Percentiles rank a stretch among this genome's conserved stretches.
phyloP scores from a whole-genome alignment of 23 tunicate species.

The Styela clava region DNA sequence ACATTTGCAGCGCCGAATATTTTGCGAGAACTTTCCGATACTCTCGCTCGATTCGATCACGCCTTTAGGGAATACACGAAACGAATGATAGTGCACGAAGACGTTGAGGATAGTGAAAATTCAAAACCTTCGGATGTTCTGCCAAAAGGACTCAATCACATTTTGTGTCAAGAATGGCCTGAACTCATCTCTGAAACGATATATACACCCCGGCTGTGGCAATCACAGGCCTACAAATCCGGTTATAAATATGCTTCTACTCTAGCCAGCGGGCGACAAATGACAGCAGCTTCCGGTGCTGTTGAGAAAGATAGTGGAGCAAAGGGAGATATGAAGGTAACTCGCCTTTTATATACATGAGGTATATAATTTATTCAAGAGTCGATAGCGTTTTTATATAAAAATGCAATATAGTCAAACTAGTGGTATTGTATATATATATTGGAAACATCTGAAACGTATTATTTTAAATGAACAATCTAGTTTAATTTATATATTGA shows the following conservation, averaged over 20 bases:
- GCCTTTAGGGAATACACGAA: slow-evolving; percentile 54
- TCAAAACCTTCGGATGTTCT: slow-evolving; percentile 48
- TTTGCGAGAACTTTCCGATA: slow-evolving; percentile 74
- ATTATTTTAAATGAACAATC: no score
- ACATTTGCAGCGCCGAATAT: slow-evolving; percentile 93
- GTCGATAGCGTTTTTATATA: no score
- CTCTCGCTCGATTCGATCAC: slow-evolving; percentile 33
- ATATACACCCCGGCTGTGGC: slow-evolving; percentile 73
- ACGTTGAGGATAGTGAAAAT: slow-evolving; percentile 42
- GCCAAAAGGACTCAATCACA: slow-evolving; percentile 48
- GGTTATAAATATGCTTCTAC: slow-evolving; percentile 45
- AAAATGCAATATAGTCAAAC: no score
- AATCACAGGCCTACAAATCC: slow-evolving; percentile 55
- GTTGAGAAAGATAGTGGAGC: slow-evolving; percentile 14
- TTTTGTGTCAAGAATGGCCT: slow-evolving; percentile 68
- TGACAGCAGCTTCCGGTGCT: background rate
- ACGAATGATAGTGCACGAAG: slow-evolving; percentile 49
- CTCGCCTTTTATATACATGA: background rate
- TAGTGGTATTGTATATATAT: no score
- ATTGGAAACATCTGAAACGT: no score
- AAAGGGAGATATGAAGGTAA: slow-evolving; percentile 30
- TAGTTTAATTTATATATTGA: no score
- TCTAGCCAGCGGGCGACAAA: slow-evolving; percentile 40
- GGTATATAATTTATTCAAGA: no score
- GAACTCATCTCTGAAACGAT: slow-evolving; percentile 58